phyloP scores from a whole-genome alignment of 2,113 vertebrate species.

The Gallinago undulata region DNA sequence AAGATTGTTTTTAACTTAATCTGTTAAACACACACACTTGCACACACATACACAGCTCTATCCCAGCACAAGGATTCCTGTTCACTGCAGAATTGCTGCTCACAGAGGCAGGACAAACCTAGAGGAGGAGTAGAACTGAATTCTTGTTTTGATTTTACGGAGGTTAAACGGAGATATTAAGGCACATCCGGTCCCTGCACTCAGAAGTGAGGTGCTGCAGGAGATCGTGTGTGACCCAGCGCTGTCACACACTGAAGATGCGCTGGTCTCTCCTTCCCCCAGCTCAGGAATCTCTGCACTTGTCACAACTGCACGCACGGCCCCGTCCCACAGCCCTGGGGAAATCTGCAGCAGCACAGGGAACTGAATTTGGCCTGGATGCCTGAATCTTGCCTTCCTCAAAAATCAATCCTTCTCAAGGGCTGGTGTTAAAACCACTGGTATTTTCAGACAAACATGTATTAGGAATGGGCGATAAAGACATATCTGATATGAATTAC shows the following conservation, averaged over 20 bases:
- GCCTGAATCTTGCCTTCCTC: background rate
- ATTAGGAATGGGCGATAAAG: background rate
- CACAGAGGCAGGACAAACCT: background rate
- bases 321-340: background rate
- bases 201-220: background rate
- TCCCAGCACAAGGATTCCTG: background rate
- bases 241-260: background rate
- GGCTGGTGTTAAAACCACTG: background rate
- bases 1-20: slow-evolving; percentile 71
- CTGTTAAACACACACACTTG: slow-evolving; percentile 53
- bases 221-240: background rate
- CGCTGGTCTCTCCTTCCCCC: background rate
- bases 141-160: background rate
- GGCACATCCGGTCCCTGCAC: background rate
- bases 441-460: background rate
- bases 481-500: background rate
- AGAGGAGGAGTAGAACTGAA: background rate
- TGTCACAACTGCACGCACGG: no score
- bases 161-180: background rate
- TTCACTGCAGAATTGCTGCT: background rate
- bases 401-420: background rate
- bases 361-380: background rate
- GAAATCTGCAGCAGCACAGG: background rate
- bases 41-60: background rate
- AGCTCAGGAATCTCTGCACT: background rate